These are phyloP conservation scores for Pseudoatta argentina DNA, from an alignment of 1,140 invertebrate species.

Conservation along the genomic window DNA sequence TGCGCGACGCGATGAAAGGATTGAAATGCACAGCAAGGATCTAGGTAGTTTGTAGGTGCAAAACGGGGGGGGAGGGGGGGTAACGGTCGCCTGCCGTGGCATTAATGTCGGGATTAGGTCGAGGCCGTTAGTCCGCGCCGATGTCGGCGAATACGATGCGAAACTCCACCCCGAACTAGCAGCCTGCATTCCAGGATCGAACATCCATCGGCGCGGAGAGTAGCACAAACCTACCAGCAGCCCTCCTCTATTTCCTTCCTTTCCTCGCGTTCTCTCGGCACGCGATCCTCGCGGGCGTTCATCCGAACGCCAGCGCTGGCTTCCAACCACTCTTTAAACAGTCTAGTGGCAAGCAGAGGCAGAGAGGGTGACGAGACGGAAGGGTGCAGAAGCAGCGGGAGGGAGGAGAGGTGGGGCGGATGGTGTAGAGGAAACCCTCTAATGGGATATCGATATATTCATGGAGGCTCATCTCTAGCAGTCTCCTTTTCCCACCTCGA, in stretches of 20 bases:
- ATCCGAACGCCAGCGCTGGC: constrained; percentile 54
- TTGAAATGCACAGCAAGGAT: constrained; percentile 42
- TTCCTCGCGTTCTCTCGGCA: constrained; percentile 14
- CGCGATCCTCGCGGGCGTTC: constrained; percentile 23
- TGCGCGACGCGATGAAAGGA: background rate
- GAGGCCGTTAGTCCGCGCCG: constrained; percentile 61
- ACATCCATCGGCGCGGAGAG: constrained; percentile 24
- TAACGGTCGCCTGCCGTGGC: constrained; percentile 76
- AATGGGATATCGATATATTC: constrained; percentile 85
- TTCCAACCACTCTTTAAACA: constrained; percentile 79
- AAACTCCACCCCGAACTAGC: constrained; percentile 48
- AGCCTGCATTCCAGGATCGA: constrained; percentile 52
- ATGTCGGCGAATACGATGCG: constrained; percentile 43
- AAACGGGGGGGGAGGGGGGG: constrained; percentile 75
- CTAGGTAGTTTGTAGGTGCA: constrained; percentile 60
- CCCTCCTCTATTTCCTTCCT: background rate
- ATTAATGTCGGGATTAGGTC: constrained; percentile 81
- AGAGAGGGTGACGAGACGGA: constrained; percentile 4
- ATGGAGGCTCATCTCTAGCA: constrained; percentile 77
- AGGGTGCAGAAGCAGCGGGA: background rate
- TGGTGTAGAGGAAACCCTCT: constrained; percentile 67
- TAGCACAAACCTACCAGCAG: background rate
- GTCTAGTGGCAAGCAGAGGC: constrained; percentile 58
- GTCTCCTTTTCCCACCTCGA: constrained; percentile 70
- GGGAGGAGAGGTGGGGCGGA: background rate